Conservation (phyloP, 2,888 invertebrate species). For the Carpatolechia fugitivella region DNA sequence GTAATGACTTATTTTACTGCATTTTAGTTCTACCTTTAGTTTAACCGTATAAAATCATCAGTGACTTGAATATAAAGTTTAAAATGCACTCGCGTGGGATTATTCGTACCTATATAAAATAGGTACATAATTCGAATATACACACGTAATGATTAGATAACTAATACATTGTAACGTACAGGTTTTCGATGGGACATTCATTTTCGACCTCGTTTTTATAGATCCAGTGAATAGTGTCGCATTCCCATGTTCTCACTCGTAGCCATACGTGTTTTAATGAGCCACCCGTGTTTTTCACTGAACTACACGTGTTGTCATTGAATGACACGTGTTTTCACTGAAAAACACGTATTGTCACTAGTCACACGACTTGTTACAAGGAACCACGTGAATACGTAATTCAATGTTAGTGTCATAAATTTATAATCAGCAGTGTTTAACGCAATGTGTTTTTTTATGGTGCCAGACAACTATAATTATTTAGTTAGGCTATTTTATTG, state of each 20-base stretch:
- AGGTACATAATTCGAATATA: slow-evolving; percentile 38
- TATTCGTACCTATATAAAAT: slow-evolving; percentile 14
- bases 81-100: not conserved
- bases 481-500: too few species aligned
- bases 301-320: slow-evolving; percentile 24
- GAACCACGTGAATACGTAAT: slow-evolving; percentile 43
- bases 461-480: not conserved
- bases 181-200: slow-evolving; percentile 41
- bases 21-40: too few species aligned
- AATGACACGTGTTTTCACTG: too few species aligned
- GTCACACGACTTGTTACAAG: not conserved
- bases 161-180: slow-evolving; percentile 43
- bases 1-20: too few species aligned
- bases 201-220: slow-evolving; percentile 46
- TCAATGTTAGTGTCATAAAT: slow-evolving; percentile 48
- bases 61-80: too few species aligned
- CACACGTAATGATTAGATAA: slow-evolving; percentile 40
- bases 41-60: too few species aligned
- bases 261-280: slow-evolving; percentile 1
- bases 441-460: slow-evolving; percentile 31
- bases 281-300: too few species aligned
- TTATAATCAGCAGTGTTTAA: slow-evolving; percentile 39
- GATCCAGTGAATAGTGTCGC: slow-evolving; percentile 31
- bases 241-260: not conserved
- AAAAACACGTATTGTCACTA: not conserved